A percentile compares a stretch with the other conserved stretches of the same genome.
These are phyloP conservation scores for Burhinus oedicnemus DNA, from an alignment of 2,113 vertebrate genomes.

Conservation along the genomic window DNA sequence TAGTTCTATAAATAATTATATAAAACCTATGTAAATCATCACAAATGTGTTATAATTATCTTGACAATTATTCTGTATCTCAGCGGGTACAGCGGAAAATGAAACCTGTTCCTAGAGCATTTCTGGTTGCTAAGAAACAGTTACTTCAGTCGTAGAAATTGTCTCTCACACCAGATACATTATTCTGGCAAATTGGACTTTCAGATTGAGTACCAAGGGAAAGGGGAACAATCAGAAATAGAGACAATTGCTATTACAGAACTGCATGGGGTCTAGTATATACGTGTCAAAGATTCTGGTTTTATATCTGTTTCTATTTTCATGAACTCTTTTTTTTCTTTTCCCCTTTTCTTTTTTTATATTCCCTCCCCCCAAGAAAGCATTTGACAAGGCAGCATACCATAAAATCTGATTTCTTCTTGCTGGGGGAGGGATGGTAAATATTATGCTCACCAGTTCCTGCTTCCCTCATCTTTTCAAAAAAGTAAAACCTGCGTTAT, in stretches of 20 bases:
- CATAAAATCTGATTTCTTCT: not conserved
- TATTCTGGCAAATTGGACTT: slow-evolving; percentile 58
- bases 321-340: not conserved
- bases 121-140: slow-evolving; percentile 55
- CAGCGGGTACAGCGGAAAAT: not conserved
- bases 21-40: not conserved
- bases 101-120: slow-evolving; percentile 31
- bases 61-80: slow-evolving; percentile 26
- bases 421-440: not conserved
- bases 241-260: slow-evolving; percentile 53
- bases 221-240: slow-evolving; percentile 53
- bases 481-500: accelerated
- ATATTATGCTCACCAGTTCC: not conserved
- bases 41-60: slow-evolving; percentile 33
- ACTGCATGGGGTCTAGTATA: slow-evolving; percentile 32
- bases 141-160: slow-evolving; percentile 48
- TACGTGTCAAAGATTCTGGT: slow-evolving; percentile 4
- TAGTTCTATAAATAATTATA: not conserved
- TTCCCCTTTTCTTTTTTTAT: accelerated
- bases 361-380: accelerated
- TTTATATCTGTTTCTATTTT: slow-evolving; percentile 18
- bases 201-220: slow-evolving; percentile 61
- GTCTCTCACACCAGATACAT: slow-evolving; percentile 37
- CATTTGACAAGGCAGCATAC: not conserved
- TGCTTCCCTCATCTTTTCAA: not conserved